Conservation (phyloP, 30 jellyfish, hydroid and myxozoan genomes). For the Nemopilema nomurai region DNA sequence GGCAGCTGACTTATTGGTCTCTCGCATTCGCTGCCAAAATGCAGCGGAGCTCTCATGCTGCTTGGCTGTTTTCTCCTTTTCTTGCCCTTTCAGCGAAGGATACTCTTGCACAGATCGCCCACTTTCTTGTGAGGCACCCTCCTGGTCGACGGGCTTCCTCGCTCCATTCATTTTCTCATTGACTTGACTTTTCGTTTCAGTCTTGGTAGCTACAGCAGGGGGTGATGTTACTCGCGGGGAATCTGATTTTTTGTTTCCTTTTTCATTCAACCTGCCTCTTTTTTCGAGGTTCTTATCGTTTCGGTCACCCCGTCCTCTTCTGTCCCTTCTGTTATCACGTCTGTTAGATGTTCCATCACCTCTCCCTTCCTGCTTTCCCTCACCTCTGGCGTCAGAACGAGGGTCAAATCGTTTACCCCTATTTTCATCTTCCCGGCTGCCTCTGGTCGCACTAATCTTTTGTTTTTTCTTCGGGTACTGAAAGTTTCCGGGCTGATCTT, state of each 20-base stretch:
- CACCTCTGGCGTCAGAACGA: slow-evolving; percentile 54
- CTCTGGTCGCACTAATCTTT: slow-evolving; percentile 32
- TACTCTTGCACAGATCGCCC: slow-evolving; percentile 7
- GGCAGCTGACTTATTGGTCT: neutral
- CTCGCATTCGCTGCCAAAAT: slow-evolving; percentile 81
- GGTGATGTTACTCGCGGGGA: slow-evolving; percentile 13
- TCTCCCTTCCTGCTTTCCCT: slow-evolving; percentile 40
- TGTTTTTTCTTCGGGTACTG: slow-evolving; percentile 75
- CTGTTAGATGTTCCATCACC: slow-evolving; percentile 25
- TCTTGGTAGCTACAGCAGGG: slow-evolving; percentile 1
- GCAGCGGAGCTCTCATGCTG: slow-evolving; percentile 83
- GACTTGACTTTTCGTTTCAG: neutral
- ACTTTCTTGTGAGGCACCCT: neutral
- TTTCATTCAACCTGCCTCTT: slow-evolving; percentile 30
- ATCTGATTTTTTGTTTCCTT: slow-evolving; percentile 25
- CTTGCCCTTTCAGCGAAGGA: slow-evolving; percentile 16
- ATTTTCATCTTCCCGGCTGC: slow-evolving; percentile 60
- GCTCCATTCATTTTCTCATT: neutral
- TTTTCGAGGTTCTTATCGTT: slow-evolving; percentile 26
- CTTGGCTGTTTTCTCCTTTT: slow-evolving; percentile 66
- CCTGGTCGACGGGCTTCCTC: slow-evolving; percentile 13
- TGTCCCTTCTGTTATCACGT: slow-evolving; percentile 37
- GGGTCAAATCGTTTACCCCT: slow-evolving; percentile 10
- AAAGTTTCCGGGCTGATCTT: slow-evolving; percentile 54
- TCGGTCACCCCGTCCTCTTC: slow-evolving; percentile 42